Base-by-base conservation (phyloP, 2,888 invertebrate species). In the Pardosa pseudoannulata region DNA sequence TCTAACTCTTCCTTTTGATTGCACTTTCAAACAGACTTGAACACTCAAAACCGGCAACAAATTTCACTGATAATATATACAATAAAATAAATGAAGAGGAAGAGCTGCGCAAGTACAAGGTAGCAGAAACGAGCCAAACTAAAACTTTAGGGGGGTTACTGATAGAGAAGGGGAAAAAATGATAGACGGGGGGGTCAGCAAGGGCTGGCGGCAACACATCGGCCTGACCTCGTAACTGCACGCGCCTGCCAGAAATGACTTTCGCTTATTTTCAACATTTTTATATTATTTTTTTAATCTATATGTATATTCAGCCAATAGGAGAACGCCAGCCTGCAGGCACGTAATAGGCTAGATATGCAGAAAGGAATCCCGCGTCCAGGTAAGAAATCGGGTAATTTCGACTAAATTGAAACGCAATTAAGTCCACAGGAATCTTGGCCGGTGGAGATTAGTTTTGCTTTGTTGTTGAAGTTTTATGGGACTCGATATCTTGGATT, bases 191-290 rank as follows among this genome's bases (percentile, higher is more conserved):
- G 62, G 76, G 71, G 36, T 71, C 36, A 64, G 67, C 56, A 81
- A 31, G 36, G 50, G 71, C 71, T 83, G 82, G 76, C 82, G 76
- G 82, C 82, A 65, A 39, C 62, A 31, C 46, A 62, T 68, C 75
- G 70, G 65, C 76, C 76, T 76, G 82, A 75, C 82, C 82, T 75
- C 75, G 76, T 76, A 76, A 67, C 64, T 71, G 76, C 82, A 83
- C 76, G 82, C 76, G 82, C 71, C 82, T 76, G 71, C 76, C 62
- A 81, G 82, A 72, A 83, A 76, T 76, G 76, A 83, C 82, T 83
- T 83, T 83, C 82, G 64, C 82, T 83, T 83, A 70, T 81, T 81
- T 81, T 68, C 41, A 50, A 36, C 50, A 73, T 80, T 80, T 80
- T 79, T 80, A 29, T 65, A 31, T 65, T 11, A 73, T 80, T 32